Percentiles rank a stretch among this genome's conserved stretches.
Conservation (phyloP, 2,888 invertebrate species). For the Sinodicranocentrus sp. region DNA sequence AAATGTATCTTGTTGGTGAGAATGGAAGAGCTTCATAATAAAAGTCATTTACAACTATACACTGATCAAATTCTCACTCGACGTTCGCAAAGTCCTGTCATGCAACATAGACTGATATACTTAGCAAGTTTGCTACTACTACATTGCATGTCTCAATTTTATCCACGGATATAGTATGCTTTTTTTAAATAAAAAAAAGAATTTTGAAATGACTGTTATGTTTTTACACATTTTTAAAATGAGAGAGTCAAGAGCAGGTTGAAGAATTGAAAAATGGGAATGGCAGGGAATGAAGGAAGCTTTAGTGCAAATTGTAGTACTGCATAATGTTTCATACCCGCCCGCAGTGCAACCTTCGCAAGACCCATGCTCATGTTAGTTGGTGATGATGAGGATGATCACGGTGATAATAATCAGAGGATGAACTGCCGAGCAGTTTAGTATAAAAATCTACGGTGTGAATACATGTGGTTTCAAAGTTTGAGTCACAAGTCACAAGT, state of each 20-base stretch:
- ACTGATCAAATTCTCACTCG: background rate
- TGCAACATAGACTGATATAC: conserved; percentile 49
- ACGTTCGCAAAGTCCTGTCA: conserved; percentile 44
- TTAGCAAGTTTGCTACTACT: background rate
- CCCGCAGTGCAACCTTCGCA: conserved; percentile 41
- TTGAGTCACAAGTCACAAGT: conserved; percentile 48
- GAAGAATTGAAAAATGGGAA: conserved; percentile 29
- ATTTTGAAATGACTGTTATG: conserved; percentile 30
- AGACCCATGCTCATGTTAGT: conserved; percentile 18
- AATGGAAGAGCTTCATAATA: background rate
- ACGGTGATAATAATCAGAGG: conserved; percentile 52
- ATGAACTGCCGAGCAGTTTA: conserved; percentile 34
- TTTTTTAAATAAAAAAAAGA: conserved; percentile 46
- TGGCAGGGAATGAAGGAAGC: conserved; percentile 20
- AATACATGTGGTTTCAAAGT: conserved; percentile 59
- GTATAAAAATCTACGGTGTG: conserved; percentile 28
- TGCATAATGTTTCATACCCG: conserved; percentile 20
- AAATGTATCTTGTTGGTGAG: conserved; percentile 6
- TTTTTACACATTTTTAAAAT: conserved; percentile 60
- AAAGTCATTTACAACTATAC: background rate
- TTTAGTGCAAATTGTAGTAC: conserved; percentile 38
- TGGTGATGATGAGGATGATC: conserved; percentile 40
- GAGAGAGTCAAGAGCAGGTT: conserved; percentile 65
- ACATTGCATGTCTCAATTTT: conserved; percentile 48
- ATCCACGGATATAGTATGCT: conserved; percentile 47